Evolutionary conservation across 92 coral and sea anemone genomes (phyloP).

Genomic region (Phymanthus crucifer): DNA sequence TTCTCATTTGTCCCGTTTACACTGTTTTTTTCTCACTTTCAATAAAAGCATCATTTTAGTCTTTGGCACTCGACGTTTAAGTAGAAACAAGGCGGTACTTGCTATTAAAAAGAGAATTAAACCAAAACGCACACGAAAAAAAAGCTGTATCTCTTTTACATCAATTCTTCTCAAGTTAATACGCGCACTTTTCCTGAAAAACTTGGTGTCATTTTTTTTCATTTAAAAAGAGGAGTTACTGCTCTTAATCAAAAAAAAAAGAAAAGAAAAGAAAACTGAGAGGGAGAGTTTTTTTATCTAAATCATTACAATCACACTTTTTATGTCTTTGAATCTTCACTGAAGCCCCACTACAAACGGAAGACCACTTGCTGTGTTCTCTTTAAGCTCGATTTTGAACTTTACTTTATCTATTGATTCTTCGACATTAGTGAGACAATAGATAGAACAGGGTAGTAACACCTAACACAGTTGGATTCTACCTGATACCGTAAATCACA

Average conservation of each 20-base stretch:
- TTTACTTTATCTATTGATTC: conserved; percentile 13
- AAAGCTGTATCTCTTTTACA: background rate
- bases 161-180: background rate
- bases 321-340: background rate
- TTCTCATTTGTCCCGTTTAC: conserved; percentile 40
- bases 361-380: conserved; percentile 18
- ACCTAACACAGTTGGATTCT: conserved; percentile 15
- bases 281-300: no score
- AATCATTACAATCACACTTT: background rate
- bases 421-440: background rate
- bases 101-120: background rate
- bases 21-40: conserved; percentile 11
- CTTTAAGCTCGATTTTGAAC: conserved; percentile 10
- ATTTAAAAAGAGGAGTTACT: no score
- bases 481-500: conserved; percentile 6
- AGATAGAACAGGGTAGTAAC: background rate
- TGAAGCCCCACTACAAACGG: background rate
- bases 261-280: no score
- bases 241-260: background rate
- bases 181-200: background rate
- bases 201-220: no score
- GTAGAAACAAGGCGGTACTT: conserved; percentile 22
- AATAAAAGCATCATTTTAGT: conserved; percentile 32
- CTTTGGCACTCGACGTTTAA: conserved; percentile 28
- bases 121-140: conserved; percentile 4